phyloP scores from a whole-genome alignment of 2,113 vertebrate genomes.

The Rhea pennata region DNA sequence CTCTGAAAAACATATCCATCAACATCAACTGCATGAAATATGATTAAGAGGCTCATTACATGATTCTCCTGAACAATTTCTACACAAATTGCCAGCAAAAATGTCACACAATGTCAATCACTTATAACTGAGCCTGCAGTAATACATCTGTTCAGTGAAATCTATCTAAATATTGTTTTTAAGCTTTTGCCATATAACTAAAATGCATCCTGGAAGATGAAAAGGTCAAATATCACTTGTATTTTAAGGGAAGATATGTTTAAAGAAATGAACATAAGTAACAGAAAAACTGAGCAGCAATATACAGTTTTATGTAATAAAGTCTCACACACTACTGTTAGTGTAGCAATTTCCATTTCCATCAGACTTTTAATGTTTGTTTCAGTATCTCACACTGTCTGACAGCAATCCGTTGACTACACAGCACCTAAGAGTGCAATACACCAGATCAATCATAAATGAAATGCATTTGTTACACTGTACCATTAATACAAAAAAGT shows the following conservation, averaged over 20 bases:
- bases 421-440: background rate
- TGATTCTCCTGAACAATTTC: constrained; percentile 17
- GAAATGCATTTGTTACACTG: background rate
- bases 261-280: background rate
- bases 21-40: constrained; percentile 13
- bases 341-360: background rate
- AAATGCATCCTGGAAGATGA: background rate
- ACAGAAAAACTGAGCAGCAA: background rate
- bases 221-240: constrained; percentile 29
- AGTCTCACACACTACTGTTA: background rate
- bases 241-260: background rate
- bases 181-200: constrained; percentile 3
- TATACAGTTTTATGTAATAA: background rate
- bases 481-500: background rate
- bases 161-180: constrained; percentile 19
- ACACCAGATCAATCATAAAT: background rate
- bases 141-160: constrained; percentile 20
- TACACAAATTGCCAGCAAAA: constrained; percentile 41
- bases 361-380: background rate
- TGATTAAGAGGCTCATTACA: constrained; percentile 50
- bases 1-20: constrained; percentile 51
- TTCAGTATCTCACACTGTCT: background rate
- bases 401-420: background rate
- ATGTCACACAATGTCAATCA: constrained; percentile 50
- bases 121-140: background rate